Base-by-base conservation (phyloP, 2,113 vertebrate species). In the Lanius ludovicianus region DNA sequence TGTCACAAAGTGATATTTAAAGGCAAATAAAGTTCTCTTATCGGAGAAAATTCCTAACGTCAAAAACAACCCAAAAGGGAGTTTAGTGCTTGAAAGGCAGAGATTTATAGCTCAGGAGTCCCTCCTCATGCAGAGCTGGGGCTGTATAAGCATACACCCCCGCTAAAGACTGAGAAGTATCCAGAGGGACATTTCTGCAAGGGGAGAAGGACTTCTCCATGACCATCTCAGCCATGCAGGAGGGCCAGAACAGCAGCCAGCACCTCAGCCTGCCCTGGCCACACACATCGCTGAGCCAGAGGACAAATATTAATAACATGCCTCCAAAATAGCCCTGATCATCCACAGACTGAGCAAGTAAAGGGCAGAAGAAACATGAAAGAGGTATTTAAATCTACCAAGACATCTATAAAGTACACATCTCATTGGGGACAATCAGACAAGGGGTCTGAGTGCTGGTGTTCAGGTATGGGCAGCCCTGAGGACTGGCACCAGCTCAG, bases 1-100 rank as follows among this genome's bases (percentile, higher is more conserved):
- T 97, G 96, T 94, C 97, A 96, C 94, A 96, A 93, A 97, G 78
- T 57, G 94, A 93, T 97, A 96, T 94, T 97, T 95, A 93, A 96
- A 94, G 91, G 79, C 95, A 96, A 92, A 92, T 84, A 86, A 95
- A 92, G 73, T 90, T 74, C 76, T 90, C 93, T 97, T 97, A 97
- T 94, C 96, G 18, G 86, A 79, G 80, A 95, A 91, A 97, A 96
- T 95, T 95, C 89, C 92, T 96, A 64, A 96, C 9, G 82, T 94
- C 90, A 95, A 81, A 89, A 95, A 64, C 82, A 96, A 50, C 42
- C 63, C 89, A 87, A 65, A 80, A 91, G 95, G 94, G 94, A 96
- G 87, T 91, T 80, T 8, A 71, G 31, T 35, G 46, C 68, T 83
- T 76, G 68, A 82, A 81, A 76, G 64, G 65, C 65, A 52, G 76